phyloP scores from a whole-genome alignment of 1,140 invertebrate genomes.

The Heliconius melpomene region DNA sequence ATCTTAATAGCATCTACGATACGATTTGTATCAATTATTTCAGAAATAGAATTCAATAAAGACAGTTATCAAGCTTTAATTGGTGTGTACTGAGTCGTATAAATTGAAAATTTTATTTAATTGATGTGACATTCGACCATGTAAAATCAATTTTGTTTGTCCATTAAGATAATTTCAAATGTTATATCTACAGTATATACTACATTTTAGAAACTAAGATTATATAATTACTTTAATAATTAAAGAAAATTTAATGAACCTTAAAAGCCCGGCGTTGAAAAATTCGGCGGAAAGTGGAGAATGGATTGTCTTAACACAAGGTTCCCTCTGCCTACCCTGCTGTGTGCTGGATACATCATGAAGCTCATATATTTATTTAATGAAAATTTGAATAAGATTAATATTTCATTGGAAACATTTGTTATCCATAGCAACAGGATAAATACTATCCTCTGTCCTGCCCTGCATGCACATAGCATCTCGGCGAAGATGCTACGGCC shows the following conservation, averaged over 20 bases:
- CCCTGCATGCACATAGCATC: not conserved
- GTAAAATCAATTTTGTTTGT: not conserved
- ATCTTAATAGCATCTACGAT: slow-evolving; percentile 45
- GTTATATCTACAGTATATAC: too few species aligned
- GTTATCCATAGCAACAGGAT: not conserved
- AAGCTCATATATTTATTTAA: not conserved
- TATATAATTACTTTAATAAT: too few species aligned
- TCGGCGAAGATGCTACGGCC: not conserved
- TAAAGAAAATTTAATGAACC: too few species aligned
- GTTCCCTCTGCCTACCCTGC: too few species aligned
- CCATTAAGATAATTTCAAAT: too few species aligned
- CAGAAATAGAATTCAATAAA: slow-evolving; percentile 40
- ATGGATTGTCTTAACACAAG: too few species aligned
- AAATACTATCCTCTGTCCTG: not conserved
- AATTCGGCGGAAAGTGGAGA: too few species aligned
- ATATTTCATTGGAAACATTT: not conserved
- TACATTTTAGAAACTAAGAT: too few species aligned
- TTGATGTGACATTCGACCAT: not conserved
- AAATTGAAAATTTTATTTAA: slow-evolving; percentile 13
- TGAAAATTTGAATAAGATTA: not conserved
- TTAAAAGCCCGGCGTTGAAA: too few species aligned
- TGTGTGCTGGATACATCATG: too few species aligned
- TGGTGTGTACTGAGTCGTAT: slow-evolving; percentile 27
- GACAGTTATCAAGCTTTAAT: slow-evolving; percentile 30
- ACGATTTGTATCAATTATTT: slow-evolving; percentile 33